Conservation (phyloP, 2,113 vertebrate genomes). For the Spheniscus mendiculus region DNA sequence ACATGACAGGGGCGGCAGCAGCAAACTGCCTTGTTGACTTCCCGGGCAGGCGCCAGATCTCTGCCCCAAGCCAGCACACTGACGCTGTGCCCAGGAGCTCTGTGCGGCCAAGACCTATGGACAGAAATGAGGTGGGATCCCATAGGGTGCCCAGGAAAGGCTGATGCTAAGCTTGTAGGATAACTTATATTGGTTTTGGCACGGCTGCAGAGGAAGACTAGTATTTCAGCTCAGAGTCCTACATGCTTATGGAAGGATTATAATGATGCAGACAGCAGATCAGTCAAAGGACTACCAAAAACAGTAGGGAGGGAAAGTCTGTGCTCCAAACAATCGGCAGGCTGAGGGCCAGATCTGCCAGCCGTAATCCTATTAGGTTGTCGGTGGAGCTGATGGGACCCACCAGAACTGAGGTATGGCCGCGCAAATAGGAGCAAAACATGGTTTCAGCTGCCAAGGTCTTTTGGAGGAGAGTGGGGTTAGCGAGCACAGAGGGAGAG, state of each 20-base stretch:
- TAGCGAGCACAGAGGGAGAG: not conserved
- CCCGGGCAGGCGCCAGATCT: not conserved
- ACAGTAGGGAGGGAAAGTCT: not conserved
- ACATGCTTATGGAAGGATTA: not conserved
- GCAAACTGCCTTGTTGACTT: not conserved
- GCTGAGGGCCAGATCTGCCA: not conserved
- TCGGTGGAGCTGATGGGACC: not conserved
- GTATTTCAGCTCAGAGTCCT: not conserved
- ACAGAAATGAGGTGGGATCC: not conserved
- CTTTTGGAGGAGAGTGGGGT: not conserved
- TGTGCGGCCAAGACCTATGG: fast-evolving
- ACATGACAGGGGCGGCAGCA: not conserved
- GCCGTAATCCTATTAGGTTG: not conserved
- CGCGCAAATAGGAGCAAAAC: not conserved
- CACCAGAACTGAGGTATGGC: not conserved
- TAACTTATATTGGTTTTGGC: not conserved
- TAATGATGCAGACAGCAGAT: not conserved
- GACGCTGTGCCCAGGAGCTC: fast-evolving
- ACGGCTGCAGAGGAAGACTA: not conserved
- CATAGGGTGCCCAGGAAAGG: not conserved
- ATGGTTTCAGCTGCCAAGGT: not conserved
- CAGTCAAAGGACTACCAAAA: not conserved
- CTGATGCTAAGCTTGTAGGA: not conserved
- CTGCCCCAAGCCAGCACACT: not conserved
- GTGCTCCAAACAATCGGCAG: not conserved